Percentiles rank a stretch among this genome's conserved stretches.
phyloP scores from a whole-genome alignment of 2,888 invertebrate genomes.

The Drosophila lutescens region DNA sequence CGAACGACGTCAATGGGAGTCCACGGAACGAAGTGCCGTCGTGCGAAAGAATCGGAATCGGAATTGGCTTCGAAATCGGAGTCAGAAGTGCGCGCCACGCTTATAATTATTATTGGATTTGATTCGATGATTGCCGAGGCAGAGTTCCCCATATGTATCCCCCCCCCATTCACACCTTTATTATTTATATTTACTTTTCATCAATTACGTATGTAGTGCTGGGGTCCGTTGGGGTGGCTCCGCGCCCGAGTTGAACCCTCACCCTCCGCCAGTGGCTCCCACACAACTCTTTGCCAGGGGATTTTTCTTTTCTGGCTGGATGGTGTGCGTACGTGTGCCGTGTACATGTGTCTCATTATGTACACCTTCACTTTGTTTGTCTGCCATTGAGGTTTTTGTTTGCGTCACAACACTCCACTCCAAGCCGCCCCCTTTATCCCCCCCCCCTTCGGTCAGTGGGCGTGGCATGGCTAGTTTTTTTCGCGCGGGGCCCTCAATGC shows the following conservation, averaged over 20 bases:
- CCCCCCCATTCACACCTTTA: not conserved
- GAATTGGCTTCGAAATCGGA: slow-evolving; percentile 18
- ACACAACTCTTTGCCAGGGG: slow-evolving; percentile 18
- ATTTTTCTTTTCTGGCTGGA: slow-evolving; percentile 21
- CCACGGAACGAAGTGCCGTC: slow-evolving; percentile 15
- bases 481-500: slow-evolving; percentile 14
- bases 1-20: slow-evolving; percentile 50
- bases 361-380: slow-evolving; percentile 24
- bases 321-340: slow-evolving; percentile 17
- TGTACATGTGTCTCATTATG: slow-evolving; percentile 29
- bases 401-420: slow-evolving; percentile 18
- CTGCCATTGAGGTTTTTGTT: slow-evolving; percentile 19
- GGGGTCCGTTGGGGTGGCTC: no score
- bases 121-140: slow-evolving; percentile 39
- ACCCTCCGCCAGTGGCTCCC: slow-evolving; percentile 13
- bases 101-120: slow-evolving; percentile 68
- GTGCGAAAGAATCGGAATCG: slow-evolving; percentile 40
- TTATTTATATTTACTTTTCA: slow-evolving; percentile 29
- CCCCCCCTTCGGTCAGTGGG: no score
- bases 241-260: no score
- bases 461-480: no score
- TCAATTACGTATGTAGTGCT: slow-evolving; percentile 16
- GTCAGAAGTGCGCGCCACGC: slow-evolving; percentile 48
- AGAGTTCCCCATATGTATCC: not conserved
- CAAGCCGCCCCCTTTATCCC: no score